Evolutionary conservation across 1,140 invertebrate species (phyloP).

Genomic region (Drosophila ironensis): DNA sequence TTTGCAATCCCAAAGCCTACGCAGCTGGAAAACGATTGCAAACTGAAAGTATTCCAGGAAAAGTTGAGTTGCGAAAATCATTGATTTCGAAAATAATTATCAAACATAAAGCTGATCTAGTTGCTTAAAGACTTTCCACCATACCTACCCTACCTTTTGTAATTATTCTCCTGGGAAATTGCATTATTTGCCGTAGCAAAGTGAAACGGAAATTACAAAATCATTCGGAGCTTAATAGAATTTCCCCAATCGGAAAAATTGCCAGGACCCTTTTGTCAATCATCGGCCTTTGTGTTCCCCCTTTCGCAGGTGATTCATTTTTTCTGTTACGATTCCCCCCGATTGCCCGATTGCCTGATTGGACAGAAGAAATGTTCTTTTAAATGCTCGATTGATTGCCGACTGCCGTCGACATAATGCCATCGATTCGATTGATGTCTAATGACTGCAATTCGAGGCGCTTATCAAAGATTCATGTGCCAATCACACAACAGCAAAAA

Average conservation of each 20-base stretch:
- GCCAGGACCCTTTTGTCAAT: slow-evolving; percentile 17
- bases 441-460: slow-evolving; percentile 73
- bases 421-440: slow-evolving; percentile 36
- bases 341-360: slow-evolving; percentile 25
- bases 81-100: neutral
- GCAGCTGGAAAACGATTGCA: slow-evolving; percentile 3
- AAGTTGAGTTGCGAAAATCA: neutral
- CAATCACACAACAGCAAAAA: too few relatives aligned
- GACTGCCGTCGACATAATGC: slow-evolving; percentile 47
- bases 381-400: slow-evolving; percentile 61
- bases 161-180: neutral
- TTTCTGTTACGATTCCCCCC: too few relatives aligned
- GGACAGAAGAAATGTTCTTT: slow-evolving; percentile 6
- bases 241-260: slow-evolving; percentile 6
- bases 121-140: neutral
- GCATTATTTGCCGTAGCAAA: neutral
- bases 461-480: slow-evolving; percentile 75
- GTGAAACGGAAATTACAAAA: slow-evolving; percentile 39
- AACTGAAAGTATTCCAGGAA: slow-evolving; percentile 9
- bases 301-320: slow-evolving; percentile 45
- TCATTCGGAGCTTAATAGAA: slow-evolving; percentile 15
- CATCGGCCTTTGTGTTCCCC: slow-evolving; percentile 7
- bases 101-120: too few relatives aligned
- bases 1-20: slow-evolving; percentile 1
- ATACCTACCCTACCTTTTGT: neutral